Evolutionary conservation across 2,888 invertebrate species (phyloP), one percentile per base, ranked within the genome.

Genomic region (Digitonthophagus gazella): DNA sequence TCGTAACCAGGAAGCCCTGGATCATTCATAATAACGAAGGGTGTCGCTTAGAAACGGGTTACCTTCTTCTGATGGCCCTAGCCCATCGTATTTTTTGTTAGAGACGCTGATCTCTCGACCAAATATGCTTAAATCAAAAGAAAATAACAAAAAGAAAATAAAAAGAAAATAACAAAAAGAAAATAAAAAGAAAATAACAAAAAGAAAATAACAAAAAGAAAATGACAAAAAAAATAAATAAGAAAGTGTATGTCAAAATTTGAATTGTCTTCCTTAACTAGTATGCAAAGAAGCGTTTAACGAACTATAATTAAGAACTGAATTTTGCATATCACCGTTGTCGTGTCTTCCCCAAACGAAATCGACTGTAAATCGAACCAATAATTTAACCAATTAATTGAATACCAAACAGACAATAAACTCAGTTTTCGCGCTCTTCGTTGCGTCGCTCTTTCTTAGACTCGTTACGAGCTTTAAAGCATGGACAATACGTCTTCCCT

Each of bases 1-100:
- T 77, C 56, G 76, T 76, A 66, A 82, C 78, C 73, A 78, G 75
- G 69, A 76, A 77, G 18, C 80, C 80, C 63, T 82, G 80, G 81
- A 79, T 80, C 65, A 71, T 74, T 16, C 69, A 78, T 16, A 78
- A 75, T 68, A 74, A 72, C 66, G 76, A 16, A 15, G 68, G 65
- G 5, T 8, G 28, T 14, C 28, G 11, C 6, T 44, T 44, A 44
- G 28, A 44, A 44, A 44, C 11, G 6, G 28, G 28, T 44, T 44
- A 44, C 28, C 28, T 8, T 44, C 28, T 44, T 8, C 3, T 44
- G 11, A 1, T 63, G 56, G 20, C 20, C 8, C 15, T 18, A 22
- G 11, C 58, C n/a, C 19, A 18, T 55, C 22, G 14, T 19, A 15
- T 44, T 44, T 44, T 44, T 44, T 44, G 28, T 44, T 20, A 58